Base-by-base conservation (phyloP, 2,797 vertebrate genomes). In the Dicrostonyx torquatus region DNA sequence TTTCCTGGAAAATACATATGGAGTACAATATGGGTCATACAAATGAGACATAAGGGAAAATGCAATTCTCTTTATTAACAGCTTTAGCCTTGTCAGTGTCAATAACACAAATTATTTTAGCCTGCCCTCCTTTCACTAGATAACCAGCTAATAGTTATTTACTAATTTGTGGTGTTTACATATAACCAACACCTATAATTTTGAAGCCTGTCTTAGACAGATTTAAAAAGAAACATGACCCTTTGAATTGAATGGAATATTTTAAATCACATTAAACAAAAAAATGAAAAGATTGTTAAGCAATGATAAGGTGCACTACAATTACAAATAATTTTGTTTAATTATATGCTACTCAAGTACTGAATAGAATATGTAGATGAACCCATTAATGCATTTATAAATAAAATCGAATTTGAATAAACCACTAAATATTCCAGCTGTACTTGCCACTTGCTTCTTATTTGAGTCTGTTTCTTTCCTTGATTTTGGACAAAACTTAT, bases 321-420 rank as follows among this genome's bases (percentile, higher is more conserved):
- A 95, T 96, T 93, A 93, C 82, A 95, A 91, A 97, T 70, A 90
- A 78, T 87, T 97, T 92, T 79, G 78, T 77, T 94, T 95, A 97
- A 97, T 97, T 93, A 97, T 73, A 97, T 60, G 82, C 40, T 96
- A 10, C 31, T 62, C 5, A 86, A 60, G 76, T 43, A 97, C 50
- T 95, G 87, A 92, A 76, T 92, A 94, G 76, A 90, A 96, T 95
- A 92, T 96, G 77, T 62, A 96, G 79, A 95, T 95, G 78, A 97
- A 93, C 77, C 14, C 55, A 72, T 94, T 95, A 95, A 92, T 87
- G 40, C 82, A 70, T 95, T 96, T 92, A 90, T 90, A 95, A 95
- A 43, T 91, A 66, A 94, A 62, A 97, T 89, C 70, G 92, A 88
- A 96, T 95, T 89, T 79, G 22, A 96, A 96, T 79, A 86, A 85